A percentile compares a stretch with the other conserved stretches of the same genome.
Evolutionary conservation across 2,797 vertebrate species (phyloP).

Genomic region (Enteromius trimaculatus): DNA sequence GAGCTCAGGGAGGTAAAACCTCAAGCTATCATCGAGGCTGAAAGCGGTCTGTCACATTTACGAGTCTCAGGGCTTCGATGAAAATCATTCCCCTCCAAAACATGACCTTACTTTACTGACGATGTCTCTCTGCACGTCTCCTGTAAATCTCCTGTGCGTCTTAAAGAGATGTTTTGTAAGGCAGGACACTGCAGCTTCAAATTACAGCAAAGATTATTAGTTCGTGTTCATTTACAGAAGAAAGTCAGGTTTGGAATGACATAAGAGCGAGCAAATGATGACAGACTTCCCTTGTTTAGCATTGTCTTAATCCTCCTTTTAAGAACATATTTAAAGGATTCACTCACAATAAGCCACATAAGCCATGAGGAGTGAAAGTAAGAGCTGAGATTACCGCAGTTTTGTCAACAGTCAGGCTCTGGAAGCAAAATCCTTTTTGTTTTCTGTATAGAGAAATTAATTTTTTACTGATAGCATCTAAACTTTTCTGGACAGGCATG

Average conservation of each 20-base stretch:
- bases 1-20: not conserved
- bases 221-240: not conserved
- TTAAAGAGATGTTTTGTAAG: not conserved
- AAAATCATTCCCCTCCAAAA: slow-evolving; percentile 38
- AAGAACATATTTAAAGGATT: slow-evolving; percentile 9
- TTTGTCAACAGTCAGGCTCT: not conserved
- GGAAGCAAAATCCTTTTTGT: slow-evolving; percentile 21
- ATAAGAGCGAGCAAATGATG: not conserved
- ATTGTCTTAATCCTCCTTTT: slow-evolving; percentile 19
- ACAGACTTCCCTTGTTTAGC: not conserved
- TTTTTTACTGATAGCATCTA: not conserved
- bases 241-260: not conserved
- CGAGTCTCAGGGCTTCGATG: slow-evolving; percentile 28
- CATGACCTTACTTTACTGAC: not conserved
- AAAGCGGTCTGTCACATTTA: slow-evolving; percentile 40
- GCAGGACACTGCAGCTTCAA: not conserved
- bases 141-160: not conserved
- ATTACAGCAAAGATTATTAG: not conserved
- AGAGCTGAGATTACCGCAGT: not conserved
- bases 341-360: slow-evolving; percentile 11
- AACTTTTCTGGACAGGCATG: not conserved
- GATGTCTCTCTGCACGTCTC: slow-evolving; percentile 11
- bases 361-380: slow-evolving; percentile 9
- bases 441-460: slow-evolving; percentile 45
- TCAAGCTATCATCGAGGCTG: slow-evolving; percentile 6